These are phyloP conservation scores for Macrophya annulata DNA, from an alignment of 2,888 invertebrate genomes.

Conservation along the genomic window DNA sequence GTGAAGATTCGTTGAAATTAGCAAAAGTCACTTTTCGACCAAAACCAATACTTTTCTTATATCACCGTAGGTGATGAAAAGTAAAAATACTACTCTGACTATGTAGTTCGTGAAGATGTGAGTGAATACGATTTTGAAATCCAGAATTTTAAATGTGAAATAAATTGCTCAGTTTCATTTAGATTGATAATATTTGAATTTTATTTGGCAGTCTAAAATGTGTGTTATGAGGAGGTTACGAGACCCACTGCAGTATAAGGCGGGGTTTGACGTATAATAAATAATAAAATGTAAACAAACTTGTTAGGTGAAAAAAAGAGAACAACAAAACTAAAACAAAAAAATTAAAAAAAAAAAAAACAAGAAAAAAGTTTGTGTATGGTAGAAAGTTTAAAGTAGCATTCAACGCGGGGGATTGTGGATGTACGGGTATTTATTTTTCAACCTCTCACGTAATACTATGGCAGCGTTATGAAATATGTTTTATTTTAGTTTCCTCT, in stretches of 20 bases:
- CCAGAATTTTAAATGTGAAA: no score
- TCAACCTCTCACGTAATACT: conserved; percentile 42
- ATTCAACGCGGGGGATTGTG: conserved; percentile 25
- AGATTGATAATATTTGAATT: background rate
- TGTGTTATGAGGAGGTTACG: background rate
- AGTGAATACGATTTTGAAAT: no score
- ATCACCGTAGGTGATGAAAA: no score
- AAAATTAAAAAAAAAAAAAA: background rate
- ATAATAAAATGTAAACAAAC: conserved; percentile 37
- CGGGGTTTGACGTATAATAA: conserved; percentile 12
- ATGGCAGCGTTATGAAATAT: background rate
- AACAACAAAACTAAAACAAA: background rate
- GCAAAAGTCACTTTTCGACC: no score
- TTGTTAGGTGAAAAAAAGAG: conserved; percentile 4
- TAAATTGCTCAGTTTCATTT: background rate
- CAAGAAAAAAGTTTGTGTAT: background rate
- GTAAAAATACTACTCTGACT: no score
- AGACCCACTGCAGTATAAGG: background rate
- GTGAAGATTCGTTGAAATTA: no score
- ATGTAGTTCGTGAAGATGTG: no score
- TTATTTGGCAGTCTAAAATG: background rate
- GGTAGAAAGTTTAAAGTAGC: conserved; percentile 47
- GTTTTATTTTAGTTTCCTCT: background rate
- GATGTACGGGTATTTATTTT: conserved; percentile 39
- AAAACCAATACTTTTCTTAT: no score